A percentile compares a stretch with the other conserved stretches of the same genome.
Conservation (phyloP, 2,888 invertebrate genomes). For the Ferdinandea cuprea region DNA sequence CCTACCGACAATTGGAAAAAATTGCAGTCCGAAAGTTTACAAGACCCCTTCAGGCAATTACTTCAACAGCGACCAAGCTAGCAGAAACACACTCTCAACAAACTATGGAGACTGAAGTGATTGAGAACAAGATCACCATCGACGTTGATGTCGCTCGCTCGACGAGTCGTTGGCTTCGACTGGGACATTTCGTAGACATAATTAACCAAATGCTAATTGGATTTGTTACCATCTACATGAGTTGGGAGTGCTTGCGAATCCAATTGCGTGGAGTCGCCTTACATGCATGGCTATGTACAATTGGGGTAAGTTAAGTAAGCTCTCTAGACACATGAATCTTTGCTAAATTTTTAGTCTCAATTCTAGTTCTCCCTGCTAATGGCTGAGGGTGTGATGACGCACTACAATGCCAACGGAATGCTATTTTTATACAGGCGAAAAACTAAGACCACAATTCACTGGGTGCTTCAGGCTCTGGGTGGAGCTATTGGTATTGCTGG, state of each 20-base stretch:
- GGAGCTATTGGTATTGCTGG: slow-evolving; percentile 80
- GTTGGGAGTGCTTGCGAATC: slow-evolving; percentile 78
- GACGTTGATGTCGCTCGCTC: neutral
- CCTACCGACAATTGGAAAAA: slow-evolving; percentile 6
- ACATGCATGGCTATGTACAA: slow-evolving; percentile 81
- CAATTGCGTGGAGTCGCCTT: slow-evolving; percentile 77
- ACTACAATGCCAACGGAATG: slow-evolving; percentile 79
- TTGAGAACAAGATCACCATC: slow-evolving; percentile 17
- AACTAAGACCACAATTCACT: slow-evolving; percentile 81
- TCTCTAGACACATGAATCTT: neutral
- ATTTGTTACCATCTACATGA: slow-evolving; percentile 80
- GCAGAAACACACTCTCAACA: too few species aligned
- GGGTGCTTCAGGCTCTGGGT: slow-evolving; percentile 80
- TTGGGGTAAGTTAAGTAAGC: slow-evolving; percentile 78
- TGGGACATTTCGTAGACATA: slow-evolving; percentile 77
- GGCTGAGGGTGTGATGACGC: slow-evolving; percentile 81
- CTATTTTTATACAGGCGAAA: slow-evolving; percentile 78
- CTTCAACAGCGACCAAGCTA: neutral
- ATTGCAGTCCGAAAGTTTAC: slow-evolving; percentile 12
- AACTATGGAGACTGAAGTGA: slow-evolving; percentile 22
- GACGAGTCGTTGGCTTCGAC: slow-evolving; percentile 23
- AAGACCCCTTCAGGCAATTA: neutral
- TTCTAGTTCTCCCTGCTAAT: slow-evolving; percentile 80
- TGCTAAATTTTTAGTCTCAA: neutral
- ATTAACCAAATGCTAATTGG: slow-evolving; percentile 81